Conservation (phyloP, 2,113 vertebrate species). For the Chloropsis hardwickii region DNA sequence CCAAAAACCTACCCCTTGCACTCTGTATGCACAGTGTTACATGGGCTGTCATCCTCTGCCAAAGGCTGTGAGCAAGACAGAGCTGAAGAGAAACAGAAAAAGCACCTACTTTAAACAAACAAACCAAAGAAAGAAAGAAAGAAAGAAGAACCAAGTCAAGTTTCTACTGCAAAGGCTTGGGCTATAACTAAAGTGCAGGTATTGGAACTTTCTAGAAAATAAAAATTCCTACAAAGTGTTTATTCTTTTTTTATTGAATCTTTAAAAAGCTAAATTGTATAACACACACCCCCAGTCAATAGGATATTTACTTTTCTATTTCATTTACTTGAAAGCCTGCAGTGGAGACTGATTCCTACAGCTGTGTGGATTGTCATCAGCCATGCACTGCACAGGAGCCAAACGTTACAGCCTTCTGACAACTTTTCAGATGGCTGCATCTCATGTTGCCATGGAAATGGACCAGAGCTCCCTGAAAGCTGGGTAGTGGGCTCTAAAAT, state of each 20-base stretch:
- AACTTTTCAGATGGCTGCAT: not conserved
- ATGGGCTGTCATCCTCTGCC: not conserved
- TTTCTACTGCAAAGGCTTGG: not conserved
- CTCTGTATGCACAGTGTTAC: too few relatives aligned
- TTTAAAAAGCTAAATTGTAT: not conserved
- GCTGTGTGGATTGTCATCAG: not conserved
- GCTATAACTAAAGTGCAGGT: not conserved
- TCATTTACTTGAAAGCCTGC: not conserved
- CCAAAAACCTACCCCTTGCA: not conserved
- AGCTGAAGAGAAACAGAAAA: not conserved
- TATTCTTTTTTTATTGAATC: not conserved
- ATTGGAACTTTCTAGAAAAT: not conserved
- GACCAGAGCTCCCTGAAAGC: not conserved
- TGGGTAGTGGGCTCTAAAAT: not conserved
- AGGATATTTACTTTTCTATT: not conserved
- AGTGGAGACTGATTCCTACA: not conserved
- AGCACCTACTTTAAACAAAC: not conserved
- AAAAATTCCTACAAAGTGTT: not conserved
- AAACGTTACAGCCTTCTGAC: not conserved
- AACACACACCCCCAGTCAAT: not conserved
- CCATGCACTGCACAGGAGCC: not conserved
- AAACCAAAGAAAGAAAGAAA: not conserved
- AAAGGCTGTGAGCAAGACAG: not conserved
- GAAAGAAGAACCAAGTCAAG: not conserved
- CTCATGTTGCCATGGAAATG: slow-evolving; percentile 14